Conservation (phyloP, 2,113 vertebrate species). For the Varanus salvator region DNA sequence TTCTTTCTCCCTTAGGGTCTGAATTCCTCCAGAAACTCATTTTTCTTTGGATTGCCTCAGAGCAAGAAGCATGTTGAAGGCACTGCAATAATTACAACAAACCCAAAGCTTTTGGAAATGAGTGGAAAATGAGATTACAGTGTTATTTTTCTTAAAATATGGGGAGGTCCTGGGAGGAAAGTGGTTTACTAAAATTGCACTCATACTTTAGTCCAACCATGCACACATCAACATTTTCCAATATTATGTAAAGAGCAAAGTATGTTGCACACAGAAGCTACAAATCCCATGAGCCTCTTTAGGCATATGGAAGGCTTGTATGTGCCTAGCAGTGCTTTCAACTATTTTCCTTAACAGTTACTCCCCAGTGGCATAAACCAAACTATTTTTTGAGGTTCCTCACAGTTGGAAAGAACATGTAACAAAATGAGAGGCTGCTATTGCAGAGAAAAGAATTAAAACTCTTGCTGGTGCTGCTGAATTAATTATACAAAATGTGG, state of each 20-base stretch:
- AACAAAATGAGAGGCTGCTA: not conserved
- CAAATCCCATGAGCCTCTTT: slow-evolving; percentile 7
- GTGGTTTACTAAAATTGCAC: slow-evolving; percentile 2
- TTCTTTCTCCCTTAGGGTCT: not conserved
- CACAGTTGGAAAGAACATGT: not conserved
- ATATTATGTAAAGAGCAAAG: slow-evolving; percentile 18
- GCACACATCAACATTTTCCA: slow-evolving; percentile 7
- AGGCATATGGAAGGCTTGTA: slow-evolving; percentile 12
- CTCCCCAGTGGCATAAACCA: slow-evolving; percentile 7
- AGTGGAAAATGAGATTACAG: not conserved
- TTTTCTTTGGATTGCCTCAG: not conserved
- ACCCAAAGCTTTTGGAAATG: not conserved
- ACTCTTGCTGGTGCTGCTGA: not conserved
- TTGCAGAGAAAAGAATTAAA: not conserved
- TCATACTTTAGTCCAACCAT: not conserved
- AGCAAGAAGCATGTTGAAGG: not conserved
- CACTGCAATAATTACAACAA: not conserved
- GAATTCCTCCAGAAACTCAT: not conserved
- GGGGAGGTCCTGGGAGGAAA: not conserved
- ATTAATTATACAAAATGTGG: not conserved
- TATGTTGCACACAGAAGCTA: slow-evolving; percentile 27
- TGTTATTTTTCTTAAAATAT: slow-evolving; percentile 2
- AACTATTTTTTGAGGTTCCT: slow-evolving; percentile 18
- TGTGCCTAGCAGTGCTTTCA: not conserved
- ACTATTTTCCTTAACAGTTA: not conserved